Base-by-base conservation (phyloP, 2,888 invertebrate species). In the Polydesmus complanatus region DNA sequence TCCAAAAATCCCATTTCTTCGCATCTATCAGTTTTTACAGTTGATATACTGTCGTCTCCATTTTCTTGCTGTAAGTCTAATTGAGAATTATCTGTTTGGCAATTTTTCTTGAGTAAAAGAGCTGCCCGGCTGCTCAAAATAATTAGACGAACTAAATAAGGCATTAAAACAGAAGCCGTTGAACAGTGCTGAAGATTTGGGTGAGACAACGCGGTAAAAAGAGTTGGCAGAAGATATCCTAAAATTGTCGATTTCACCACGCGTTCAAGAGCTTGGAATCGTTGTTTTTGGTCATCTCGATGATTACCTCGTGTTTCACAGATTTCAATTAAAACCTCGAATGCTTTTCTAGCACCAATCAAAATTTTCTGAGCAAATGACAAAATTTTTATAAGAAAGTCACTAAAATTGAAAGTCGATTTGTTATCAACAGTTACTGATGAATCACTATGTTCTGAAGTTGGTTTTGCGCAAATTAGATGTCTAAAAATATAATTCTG, bases 1-100 rank as follows among this genome's bases (percentile, higher is more conserved):
- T 70, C 68, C 27, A 73, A 65, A 63, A 73, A 73, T 1, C 72
- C 72, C 58, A 70, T 66, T 55, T 72, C 71, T 61, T 71, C 72
- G 23, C 68, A 66, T n/a, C 69, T 67, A 26, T 66, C 64, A 5
- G 65, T 23, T 27, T 66, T 54, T 37, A 23, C 8, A 51, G 51
- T 5, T 14, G 51, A 51, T 19, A 19, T 14, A 19, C 21, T 49
- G 18, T 48, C 48, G 11, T 57, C 50, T 14, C 3, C n/a, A n/a
- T 51, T 51, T 18, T 19, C n/a, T 18, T 18, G 25, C 2, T 49
- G 19, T 2, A 23, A 25, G 19, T 27, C 19, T 21, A 26, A 19
- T n/a, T 25, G 23, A 21, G 47, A 27, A 14, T 52, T 25, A n/a
- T 22, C 18, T 19, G 14, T 5, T 47, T 53, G 23, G 50, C 21